These are phyloP conservation scores for Eutolmus rufibarbis DNA, from an alignment of 2,888 invertebrate species.

Conservation along the genomic window DNA sequence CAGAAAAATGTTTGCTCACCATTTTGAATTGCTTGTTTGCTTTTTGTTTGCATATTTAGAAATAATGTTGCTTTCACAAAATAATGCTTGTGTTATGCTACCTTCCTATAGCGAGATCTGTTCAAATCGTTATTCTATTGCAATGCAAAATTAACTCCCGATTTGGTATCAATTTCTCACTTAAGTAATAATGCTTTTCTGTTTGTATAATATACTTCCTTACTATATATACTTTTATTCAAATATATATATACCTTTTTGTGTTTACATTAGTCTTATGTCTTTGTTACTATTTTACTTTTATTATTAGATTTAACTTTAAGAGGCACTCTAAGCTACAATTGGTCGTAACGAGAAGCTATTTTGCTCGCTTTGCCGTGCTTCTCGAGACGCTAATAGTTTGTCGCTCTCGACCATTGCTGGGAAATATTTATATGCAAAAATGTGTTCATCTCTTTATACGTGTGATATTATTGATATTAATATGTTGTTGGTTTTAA, in stretches of 20 bases:
- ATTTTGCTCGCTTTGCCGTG: constrained; percentile 38
- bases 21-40: not conserved
- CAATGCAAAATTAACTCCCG: constrained; percentile 24
- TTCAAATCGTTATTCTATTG: constrained; percentile 33
- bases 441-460: constrained; percentile 20
- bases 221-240: constrained; percentile 35
- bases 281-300: constrained; percentile 47
- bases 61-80: not conserved
- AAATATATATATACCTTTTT: constrained; percentile 25
- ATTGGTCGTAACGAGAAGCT: constrained; percentile 53
- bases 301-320: constrained; percentile 42
- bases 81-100: not conserved
- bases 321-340: constrained; percentile 56
- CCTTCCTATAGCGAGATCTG: constrained; percentile 20
- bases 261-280: constrained; percentile 46
- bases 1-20: not conserved
- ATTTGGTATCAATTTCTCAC: constrained; percentile 1
- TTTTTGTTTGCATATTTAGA: not conserved
- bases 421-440: constrained; percentile 49
- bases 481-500: constrained; percentile 28
- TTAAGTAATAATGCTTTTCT: constrained; percentile 16
- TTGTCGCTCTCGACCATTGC: constrained; percentile 53
- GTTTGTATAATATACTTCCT: constrained; percentile 31
- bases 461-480: constrained; percentile 38
- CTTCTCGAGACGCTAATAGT: constrained; percentile 46